These are phyloP conservation scores for Eilema caniola DNA, from an alignment of 2,888 invertebrate genomes.

Conservation along the genomic window DNA sequence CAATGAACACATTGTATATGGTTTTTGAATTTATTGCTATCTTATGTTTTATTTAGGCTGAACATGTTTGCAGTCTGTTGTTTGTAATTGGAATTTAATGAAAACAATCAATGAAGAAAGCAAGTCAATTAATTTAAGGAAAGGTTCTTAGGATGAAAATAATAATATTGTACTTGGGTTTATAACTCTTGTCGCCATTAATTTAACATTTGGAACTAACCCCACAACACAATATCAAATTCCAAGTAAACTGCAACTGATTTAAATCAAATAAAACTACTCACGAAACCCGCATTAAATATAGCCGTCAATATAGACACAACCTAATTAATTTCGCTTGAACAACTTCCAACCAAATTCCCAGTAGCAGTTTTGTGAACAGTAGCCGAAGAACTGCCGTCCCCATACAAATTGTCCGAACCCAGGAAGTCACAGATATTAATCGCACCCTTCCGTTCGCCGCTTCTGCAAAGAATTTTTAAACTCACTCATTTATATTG, in stretches of 20 bases:
- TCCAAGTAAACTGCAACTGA: no score
- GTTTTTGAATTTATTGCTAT: constrained; percentile 16
- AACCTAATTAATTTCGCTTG: neutral
- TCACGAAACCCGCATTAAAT: neutral
- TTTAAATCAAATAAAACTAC: neutral
- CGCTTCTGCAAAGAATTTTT: constrained; percentile 60
- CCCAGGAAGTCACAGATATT: constrained; percentile 48
- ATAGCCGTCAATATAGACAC: no score
- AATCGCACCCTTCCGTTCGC: constrained; percentile 60
- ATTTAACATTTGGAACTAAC: neutral
- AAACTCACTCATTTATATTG: constrained; percentile 67
- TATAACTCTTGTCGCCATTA: no score
- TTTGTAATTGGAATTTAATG: neutral
- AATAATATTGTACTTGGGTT: no score
- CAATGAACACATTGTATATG: constrained; percentile 49
- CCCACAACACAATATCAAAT: neutral
- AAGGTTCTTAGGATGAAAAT: no score
- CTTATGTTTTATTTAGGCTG: neutral
- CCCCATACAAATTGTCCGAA: constrained; percentile 49
- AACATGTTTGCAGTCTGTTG: neutral
- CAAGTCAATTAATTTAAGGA: no score
- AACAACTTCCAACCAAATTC: constrained; percentile 16
- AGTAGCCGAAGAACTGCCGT: constrained; percentile 18
- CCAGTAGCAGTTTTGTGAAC: constrained; percentile 27
- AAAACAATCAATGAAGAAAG: no score